Evolutionary conservation across 2,888 invertebrate species (phyloP).

Genomic region (Meteorus cinctellus): DNA sequence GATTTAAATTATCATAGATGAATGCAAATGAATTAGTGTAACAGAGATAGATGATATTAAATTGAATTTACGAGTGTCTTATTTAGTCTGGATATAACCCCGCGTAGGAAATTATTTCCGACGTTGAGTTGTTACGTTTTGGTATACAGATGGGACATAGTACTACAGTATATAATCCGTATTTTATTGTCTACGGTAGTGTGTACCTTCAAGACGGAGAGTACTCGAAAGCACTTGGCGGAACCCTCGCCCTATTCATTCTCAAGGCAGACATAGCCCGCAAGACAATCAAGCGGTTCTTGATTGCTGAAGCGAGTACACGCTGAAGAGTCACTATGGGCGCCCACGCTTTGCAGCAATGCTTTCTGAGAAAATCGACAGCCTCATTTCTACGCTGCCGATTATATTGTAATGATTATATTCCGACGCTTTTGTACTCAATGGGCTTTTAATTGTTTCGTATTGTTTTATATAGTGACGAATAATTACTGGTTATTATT

Average conservation of each 20-base stretch:
- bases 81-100: neutral
- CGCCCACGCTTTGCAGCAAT: slow-evolving; percentile 20
- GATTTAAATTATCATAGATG: neutral
- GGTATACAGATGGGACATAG: slow-evolving; percentile 20
- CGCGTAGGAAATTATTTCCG: slow-evolving; percentile 24
- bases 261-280: slow-evolving; percentile 49
- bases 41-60: neutral
- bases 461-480: neutral
- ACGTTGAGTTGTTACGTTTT: slow-evolving; percentile 39
- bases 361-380: slow-evolving; percentile 35
- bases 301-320: slow-evolving; percentile 56
- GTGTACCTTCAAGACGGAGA: slow-evolving; percentile 48
- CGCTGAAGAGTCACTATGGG: slow-evolving; percentile 43
- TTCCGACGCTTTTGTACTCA: neutral
- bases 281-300: slow-evolving; percentile 56
- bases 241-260: slow-evolving; percentile 37
- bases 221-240: slow-evolving; percentile 45
- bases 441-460: neutral
- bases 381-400: slow-evolving; percentile 35
- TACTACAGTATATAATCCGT: slow-evolving; percentile 43
- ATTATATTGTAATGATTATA: slow-evolving; percentile 1
- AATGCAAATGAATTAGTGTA: neutral
- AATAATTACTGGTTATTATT: neutral
- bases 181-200: slow-evolving; percentile 49
- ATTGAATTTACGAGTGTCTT: slow-evolving; percentile 1